phyloP scores from a whole-genome alignment of 2,113 vertebrate species.

The Mustela nigripes region DNA sequence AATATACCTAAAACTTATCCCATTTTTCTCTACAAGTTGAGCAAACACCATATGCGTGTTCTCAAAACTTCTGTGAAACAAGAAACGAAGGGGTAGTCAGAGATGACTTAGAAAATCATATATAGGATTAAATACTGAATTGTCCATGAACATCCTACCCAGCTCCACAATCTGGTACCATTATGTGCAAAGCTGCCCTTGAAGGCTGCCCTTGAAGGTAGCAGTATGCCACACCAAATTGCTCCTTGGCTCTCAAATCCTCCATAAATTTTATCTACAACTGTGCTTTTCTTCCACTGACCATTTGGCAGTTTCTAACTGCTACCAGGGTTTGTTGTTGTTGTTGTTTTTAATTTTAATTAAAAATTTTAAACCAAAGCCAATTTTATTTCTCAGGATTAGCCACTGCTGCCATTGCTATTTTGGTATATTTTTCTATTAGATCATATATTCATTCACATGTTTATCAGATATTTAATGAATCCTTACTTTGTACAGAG shows the following conservation, averaged over 20 bases:
- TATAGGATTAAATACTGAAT: background rate
- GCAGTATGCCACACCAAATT: background rate
- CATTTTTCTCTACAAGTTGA: conserved; percentile 17
- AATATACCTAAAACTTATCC: background rate
- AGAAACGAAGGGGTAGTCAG: background rate
- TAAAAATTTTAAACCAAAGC: background rate
- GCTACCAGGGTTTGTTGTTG: background rate
- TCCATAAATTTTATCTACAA: background rate
- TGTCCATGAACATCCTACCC: background rate
- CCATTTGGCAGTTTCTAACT: background rate
- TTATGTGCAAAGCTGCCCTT: background rate
- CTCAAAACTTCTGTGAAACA: background rate
- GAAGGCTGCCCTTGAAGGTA: background rate
- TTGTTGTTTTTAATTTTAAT: background rate
- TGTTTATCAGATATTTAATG: conserved; percentile 2
- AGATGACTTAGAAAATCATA: background rate
- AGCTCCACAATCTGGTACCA: background rate
- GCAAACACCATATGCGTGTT: background rate
- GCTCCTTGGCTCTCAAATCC: background rate
- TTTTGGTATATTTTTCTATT: conserved; percentile 11
- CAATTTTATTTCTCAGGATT: background rate
- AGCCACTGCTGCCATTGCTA: background rate
- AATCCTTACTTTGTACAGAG: background rate
- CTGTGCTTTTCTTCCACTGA: background rate
- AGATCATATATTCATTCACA: background rate